A percentile compares a stretch with the other conserved stretches of the same genome.
These are phyloP conservation scores for Chunga burmeisteri DNA, from an alignment of 2,113 vertebrate genomes.

Conservation along the genomic window DNA sequence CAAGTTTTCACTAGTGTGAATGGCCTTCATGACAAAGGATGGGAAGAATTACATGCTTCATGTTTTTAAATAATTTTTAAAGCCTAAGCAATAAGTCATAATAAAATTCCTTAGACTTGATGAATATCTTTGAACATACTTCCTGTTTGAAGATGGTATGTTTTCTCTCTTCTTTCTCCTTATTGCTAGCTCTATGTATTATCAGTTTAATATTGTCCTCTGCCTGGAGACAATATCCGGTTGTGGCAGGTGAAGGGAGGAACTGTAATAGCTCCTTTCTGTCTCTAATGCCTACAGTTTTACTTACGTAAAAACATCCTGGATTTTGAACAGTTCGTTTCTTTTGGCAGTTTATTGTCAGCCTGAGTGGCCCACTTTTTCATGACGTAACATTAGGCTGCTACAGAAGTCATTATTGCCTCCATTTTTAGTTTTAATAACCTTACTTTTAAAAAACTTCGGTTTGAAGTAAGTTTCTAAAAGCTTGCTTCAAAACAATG, in stretches of 20 bases:
- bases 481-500: not conserved
- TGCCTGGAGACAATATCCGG: not conserved
- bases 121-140: not conserved
- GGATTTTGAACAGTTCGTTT: not conserved
- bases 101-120: not conserved
- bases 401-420: not conserved
- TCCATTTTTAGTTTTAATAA: not conserved
- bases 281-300: not conserved
- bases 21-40: not conserved
- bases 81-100: not conserved
- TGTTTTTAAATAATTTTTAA: not conserved
- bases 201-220: slow-evolving; percentile 18
- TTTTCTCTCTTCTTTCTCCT: not conserved
- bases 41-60: not conserved
- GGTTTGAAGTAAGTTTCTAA: not conserved
- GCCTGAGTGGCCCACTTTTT: not conserved
- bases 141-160: not conserved
- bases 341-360: not conserved
- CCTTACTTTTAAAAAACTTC: not conserved
- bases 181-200: not conserved
- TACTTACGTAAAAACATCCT: not conserved
- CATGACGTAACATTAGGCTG: not conserved
- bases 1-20: not conserved
- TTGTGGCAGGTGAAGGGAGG: not conserved
- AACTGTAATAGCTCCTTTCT: not conserved